Evolutionary conservation across 2,113 vertebrate species (phyloP).

Genomic region (Nicator chloris): DNA sequence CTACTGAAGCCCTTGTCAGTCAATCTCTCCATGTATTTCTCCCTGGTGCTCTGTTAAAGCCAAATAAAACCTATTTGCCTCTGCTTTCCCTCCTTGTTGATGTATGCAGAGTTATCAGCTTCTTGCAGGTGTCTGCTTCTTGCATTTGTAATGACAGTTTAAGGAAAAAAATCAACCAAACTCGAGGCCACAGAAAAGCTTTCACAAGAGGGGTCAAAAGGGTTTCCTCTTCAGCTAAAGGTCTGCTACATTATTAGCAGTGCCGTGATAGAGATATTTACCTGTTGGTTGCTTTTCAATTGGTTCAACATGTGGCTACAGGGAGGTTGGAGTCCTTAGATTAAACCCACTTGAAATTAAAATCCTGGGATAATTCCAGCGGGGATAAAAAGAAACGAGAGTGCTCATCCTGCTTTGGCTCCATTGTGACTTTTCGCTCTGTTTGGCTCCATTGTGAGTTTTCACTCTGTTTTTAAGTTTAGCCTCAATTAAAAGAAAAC

Average conservation of each 20-base stretch:
- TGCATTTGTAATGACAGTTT: constrained; percentile 34
- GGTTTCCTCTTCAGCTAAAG: constrained; percentile 47
- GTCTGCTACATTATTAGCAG: constrained; percentile 51
- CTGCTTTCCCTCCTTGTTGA: constrained; percentile 33
- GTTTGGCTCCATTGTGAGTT: not conserved
- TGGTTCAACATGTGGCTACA: constrained; percentile 56
- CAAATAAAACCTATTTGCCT: constrained; percentile 50
- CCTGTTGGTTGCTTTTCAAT: constrained; percentile 64
- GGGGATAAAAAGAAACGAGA: not conserved
- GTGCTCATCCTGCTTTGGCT: not conserved
- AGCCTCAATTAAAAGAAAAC: not conserved
- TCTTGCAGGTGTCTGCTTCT: constrained; percentile 54
- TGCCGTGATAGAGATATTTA: constrained; percentile 62
- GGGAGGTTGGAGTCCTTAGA: constrained; percentile 1
- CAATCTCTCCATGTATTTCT: constrained; percentile 11
- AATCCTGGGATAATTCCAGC: not conserved
- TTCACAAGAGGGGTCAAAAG: constrained; percentile 53
- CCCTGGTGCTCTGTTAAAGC: constrained; percentile 29
- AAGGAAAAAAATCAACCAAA: constrained; percentile 4
- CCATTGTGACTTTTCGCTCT: not conserved
- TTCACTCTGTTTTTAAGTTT: not conserved
- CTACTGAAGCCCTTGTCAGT: constrained; percentile 25
- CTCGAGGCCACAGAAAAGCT: constrained; percentile 26
- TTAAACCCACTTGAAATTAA: constrained; percentile 19
- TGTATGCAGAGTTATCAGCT: constrained; percentile 34